A percentile compares a stretch with the other conserved stretches of the same genome.
These are phyloP conservation scores for Osmerus mordax DNA, from an alignment of 2,113 vertebrate species.

Conservation along the genomic window DNA sequence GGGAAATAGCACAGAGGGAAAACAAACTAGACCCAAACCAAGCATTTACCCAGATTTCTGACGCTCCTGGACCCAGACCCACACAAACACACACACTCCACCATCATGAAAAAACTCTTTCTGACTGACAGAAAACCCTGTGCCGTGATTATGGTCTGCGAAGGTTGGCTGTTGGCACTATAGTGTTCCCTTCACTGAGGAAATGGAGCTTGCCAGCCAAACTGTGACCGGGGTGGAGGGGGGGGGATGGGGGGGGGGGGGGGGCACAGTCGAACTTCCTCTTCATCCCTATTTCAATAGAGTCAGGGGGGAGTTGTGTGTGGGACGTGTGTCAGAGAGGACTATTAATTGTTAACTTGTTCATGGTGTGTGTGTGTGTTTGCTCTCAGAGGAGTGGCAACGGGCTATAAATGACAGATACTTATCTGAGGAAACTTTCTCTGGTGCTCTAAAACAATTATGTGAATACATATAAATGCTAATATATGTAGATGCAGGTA, in stretches of 20 bases:
- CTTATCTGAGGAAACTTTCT: too few relatives aligned
- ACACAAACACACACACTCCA: too few relatives aligned
- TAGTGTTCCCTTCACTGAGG: background rate
- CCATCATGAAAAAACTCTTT: too few relatives aligned
- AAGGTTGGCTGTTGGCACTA: too few relatives aligned
- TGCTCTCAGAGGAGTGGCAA: background rate
- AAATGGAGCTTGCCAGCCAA: background rate
- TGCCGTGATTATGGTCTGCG: too few relatives aligned
- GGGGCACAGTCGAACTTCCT: background rate
- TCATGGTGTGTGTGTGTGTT: background rate
- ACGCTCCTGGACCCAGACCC: too few relatives aligned
- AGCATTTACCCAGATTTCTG: too few relatives aligned
- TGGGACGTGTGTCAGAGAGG: background rate
- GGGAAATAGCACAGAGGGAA: slow-evolving; percentile 43
- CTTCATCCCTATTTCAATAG: background rate
- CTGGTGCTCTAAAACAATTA: too few relatives aligned
- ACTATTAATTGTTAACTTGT: background rate
- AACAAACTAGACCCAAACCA: background rate
- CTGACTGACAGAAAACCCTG: too few relatives aligned
- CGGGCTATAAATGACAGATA: background rate
- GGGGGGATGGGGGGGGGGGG: background rate
- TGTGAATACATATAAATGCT: too few relatives aligned
- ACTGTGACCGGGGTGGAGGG: background rate
- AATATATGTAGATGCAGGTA: too few relatives aligned
- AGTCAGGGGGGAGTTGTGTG: background rate